phyloP scores from a whole-genome alignment of 2,113 vertebrate species.

The Bubalus kerabau region DNA sequence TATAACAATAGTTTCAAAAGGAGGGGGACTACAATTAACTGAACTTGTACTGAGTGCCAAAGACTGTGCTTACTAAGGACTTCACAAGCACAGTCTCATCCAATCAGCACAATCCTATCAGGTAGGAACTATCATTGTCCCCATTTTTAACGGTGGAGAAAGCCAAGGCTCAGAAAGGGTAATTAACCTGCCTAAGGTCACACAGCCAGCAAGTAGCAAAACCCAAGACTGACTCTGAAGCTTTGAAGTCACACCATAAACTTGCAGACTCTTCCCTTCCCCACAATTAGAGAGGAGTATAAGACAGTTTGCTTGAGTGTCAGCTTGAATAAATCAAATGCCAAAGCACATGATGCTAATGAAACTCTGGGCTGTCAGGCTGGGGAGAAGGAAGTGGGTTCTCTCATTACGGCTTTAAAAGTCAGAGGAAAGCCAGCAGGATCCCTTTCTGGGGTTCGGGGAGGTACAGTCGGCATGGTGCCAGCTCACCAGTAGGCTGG shows the following conservation, averaged over 20 bases:
- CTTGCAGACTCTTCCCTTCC: not conserved
- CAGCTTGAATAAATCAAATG: slow-evolving; percentile 40
- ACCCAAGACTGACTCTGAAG: not conserved
- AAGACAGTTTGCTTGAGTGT: not conserved
- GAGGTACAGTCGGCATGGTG: not conserved
- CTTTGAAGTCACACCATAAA: not conserved
- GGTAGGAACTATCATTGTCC: too few species aligned
- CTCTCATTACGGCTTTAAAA: slow-evolving; percentile 21
- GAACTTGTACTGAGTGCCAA: not conserved
- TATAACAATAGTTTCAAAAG: not conserved
- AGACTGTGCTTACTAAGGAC: not conserved
- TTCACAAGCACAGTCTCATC: not conserved
- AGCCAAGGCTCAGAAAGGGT: not conserved
- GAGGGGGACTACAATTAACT: not conserved
- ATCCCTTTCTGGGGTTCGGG: not conserved
- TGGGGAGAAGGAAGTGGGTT: not conserved
- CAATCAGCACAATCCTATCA: not conserved
- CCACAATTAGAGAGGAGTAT: not conserved
- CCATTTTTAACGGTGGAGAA: not conserved
- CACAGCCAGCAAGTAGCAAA: not conserved
- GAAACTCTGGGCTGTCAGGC: not conserved
- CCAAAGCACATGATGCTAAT: not conserved
- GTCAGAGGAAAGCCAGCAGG: not conserved
- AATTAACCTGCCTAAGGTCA: not conserved
- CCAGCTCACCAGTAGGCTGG: not conserved